A percentile compares a stretch with the other conserved stretches of the same genome.
Evolutionary conservation across 2,113 vertebrate species (phyloP).

Genomic region (Accipiter cooperii): DNA sequence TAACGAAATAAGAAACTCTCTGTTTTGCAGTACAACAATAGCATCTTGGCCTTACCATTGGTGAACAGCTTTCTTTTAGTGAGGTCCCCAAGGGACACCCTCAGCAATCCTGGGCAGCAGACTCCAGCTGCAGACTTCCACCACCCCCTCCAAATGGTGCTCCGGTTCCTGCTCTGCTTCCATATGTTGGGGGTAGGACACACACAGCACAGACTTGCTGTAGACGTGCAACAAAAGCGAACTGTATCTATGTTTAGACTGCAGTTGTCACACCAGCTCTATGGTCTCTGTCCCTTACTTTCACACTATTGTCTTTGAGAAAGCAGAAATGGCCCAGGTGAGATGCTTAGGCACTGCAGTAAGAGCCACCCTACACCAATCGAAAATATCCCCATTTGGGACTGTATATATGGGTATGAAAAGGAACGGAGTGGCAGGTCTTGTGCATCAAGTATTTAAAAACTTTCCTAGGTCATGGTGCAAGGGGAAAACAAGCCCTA

Average conservation of each 20-base stretch:
- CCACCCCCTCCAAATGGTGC: neutral
- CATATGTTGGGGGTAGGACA: accelerated
- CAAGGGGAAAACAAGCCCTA: neutral
- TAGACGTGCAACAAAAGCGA: accelerated
- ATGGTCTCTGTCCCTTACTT: neutral
- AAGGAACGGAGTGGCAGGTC: neutral
- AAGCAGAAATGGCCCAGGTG: neutral
- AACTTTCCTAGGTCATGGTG: neutral
- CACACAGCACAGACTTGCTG: neutral
- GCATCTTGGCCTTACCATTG: neutral
- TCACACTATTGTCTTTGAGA: neutral
- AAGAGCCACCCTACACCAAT: neutral
- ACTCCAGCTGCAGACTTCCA: neutral
- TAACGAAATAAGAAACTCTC: neutral
- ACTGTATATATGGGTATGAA: neutral
- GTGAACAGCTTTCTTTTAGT: neutral
- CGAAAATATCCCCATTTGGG: neutral
- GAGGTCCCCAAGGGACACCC: neutral
- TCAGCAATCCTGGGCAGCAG: neutral
- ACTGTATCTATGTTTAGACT: accelerated
- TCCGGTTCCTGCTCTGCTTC: neutral
- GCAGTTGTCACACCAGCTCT: neutral
- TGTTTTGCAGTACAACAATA: neutral
- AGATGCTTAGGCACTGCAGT: neutral
- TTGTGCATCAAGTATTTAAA: neutral